Conservation (phyloP, 2,797 vertebrate species). For the Gorsachius magnificus region DNA sequence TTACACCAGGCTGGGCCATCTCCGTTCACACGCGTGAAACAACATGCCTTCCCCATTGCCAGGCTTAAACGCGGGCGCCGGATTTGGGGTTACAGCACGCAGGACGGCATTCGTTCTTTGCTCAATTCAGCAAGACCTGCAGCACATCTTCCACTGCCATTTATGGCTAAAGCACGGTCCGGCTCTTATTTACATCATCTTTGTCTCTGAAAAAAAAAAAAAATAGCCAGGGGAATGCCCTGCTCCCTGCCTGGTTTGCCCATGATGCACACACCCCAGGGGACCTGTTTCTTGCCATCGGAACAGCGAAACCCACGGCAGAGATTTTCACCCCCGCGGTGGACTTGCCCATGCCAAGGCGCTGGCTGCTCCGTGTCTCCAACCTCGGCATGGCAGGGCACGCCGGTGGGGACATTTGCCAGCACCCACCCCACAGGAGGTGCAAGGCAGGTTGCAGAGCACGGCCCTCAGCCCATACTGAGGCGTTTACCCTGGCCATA, state of each 20-base stretch:
- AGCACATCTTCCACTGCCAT: neutral
- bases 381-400: accelerated
- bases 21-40: neutral
- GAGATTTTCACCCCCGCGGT: accelerated
- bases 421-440: accelerated
- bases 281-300: neutral
- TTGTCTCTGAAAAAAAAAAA: accelerated
- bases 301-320: neutral
- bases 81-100: neutral
- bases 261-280: accelerated
- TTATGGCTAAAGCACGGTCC: neutral
- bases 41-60: neutral
- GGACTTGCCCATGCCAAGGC: neutral
- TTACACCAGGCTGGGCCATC: neutral
- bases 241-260: neutral
- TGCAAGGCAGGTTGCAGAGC: neutral
- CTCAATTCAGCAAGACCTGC: neutral
- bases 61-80: neutral
- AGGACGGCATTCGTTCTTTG: accelerated
- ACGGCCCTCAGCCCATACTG: accelerated
- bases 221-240: neutral
- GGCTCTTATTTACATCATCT: neutral
- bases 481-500: neutral
- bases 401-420: accelerated
- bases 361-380: neutral